Evolutionary conservation across 2,888 invertebrate species (phyloP).

Genomic region (Lutraria lutraria): DNA sequence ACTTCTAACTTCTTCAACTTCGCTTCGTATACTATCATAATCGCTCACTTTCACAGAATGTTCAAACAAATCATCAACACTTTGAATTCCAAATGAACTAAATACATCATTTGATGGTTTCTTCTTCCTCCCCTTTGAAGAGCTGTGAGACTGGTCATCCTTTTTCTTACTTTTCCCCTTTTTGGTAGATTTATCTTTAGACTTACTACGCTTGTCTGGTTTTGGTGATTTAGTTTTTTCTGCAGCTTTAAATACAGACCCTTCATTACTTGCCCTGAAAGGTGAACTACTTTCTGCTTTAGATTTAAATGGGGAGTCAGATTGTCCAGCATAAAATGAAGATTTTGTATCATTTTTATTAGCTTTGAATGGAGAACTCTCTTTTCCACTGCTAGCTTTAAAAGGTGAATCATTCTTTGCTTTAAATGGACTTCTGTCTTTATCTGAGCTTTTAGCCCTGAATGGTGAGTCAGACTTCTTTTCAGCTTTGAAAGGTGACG

Average conservation of each 20-base stretch:
- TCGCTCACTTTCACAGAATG: slow-evolving; percentile 69
- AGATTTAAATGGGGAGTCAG: slow-evolving; percentile 58
- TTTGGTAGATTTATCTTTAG: slow-evolving; percentile 60
- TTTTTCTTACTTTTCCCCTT: slow-evolving; percentile 48
- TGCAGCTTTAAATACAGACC: slow-evolving; percentile 63
- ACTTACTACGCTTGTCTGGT: slow-evolving; percentile 43
- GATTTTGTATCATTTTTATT: slow-evolving; percentile 40
- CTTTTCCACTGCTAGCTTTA: slow-evolving; percentile 26
- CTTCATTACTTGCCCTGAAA: slow-evolving; percentile 61
- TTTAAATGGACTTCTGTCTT: slow-evolving; percentile 52
- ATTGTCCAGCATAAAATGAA: slow-evolving; percentile 55
- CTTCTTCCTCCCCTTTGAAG: slow-evolving; percentile 49
- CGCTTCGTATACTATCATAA: slow-evolving; percentile 68
- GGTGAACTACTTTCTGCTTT: slow-evolving; percentile 43
- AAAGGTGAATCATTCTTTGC: slow-evolving; percentile 46
- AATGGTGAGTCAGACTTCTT: neutral
- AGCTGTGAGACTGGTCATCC: slow-evolving; percentile 50
- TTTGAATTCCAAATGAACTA: slow-evolving; percentile 81
- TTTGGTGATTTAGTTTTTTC: slow-evolving; percentile 42
- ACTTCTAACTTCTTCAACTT: slow-evolving; percentile 68
- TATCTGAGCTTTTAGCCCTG: slow-evolving; percentile 31
- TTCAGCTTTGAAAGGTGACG: slow-evolving; percentile 55
- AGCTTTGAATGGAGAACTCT: slow-evolving; percentile 47
- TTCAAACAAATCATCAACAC: slow-evolving; percentile 82
- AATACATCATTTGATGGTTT: slow-evolving; percentile 70